These are phyloP conservation scores for Vannuccia rotundouncinata DNA, from an alignment of 2,888 invertebrate species.

Conservation along the genomic window DNA sequence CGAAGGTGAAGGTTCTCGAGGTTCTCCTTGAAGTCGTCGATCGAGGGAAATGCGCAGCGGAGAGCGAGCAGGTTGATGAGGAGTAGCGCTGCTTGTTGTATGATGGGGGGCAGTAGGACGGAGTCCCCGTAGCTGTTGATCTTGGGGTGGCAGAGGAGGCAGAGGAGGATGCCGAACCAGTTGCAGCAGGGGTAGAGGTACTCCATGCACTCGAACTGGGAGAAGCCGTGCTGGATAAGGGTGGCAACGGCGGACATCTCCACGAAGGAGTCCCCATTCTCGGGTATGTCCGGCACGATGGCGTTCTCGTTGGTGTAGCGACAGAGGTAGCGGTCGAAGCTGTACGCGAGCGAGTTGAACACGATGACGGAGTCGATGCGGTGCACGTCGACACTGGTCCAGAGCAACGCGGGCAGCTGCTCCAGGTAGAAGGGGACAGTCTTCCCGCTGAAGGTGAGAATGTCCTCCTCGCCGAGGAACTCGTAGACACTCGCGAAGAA, in stretches of 20 bases:
- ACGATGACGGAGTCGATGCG: slow-evolving; percentile 38
- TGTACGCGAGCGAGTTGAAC: slow-evolving; percentile 37
- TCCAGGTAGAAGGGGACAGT: slow-evolving; percentile 23
- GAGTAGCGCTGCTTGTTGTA: slow-evolving; percentile 37
- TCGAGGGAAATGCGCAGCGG: slow-evolving; percentile 35
- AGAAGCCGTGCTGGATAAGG: slow-evolving; percentile 37
- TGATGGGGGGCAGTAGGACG: slow-evolving; percentile 35
- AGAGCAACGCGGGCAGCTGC: slow-evolving; percentile 31
- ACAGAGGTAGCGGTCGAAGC: slow-evolving; percentile 35
- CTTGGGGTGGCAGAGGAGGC: slow-evolving; percentile 38
- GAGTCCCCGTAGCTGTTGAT: slow-evolving; percentile 29
- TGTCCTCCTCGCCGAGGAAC: slow-evolving; percentile 31
- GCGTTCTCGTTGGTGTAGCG: slow-evolving; percentile 34
- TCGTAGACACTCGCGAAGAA: slow-evolving; percentile 38
- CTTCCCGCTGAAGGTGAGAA: neutral
- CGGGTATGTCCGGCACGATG: slow-evolving; percentile 37
- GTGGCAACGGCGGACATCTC: slow-evolving; percentile 34
- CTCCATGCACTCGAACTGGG: slow-evolving; percentile 38
- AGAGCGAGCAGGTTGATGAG: slow-evolving; percentile 36
- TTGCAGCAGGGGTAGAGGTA: slow-evolving; percentile 38
- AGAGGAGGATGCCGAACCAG: slow-evolving; percentile 39
- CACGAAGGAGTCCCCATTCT: slow-evolving; percentile 16
- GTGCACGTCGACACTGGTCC: slow-evolving; percentile 38
- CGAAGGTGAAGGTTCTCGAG: slow-evolving; percentile 39
- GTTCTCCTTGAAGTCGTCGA: slow-evolving; percentile 39